These are phyloP conservation scores for Scaeva pyrastri DNA, from an alignment of 2,888 invertebrate species.

Conservation along the genomic window DNA sequence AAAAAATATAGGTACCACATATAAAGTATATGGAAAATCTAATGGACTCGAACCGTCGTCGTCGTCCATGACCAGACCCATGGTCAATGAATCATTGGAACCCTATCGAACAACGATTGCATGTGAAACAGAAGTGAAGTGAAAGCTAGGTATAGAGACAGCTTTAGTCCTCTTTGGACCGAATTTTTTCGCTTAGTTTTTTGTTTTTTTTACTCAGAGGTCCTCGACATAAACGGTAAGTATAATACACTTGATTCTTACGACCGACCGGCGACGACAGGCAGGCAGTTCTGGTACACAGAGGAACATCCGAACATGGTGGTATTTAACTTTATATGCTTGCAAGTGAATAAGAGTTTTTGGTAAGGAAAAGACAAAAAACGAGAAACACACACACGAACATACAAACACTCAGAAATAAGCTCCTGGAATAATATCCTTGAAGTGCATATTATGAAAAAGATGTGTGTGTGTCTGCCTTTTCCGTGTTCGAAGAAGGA, in stretches of 20 bases:
- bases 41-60: slow-evolving; percentile 64
- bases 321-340: neutral
- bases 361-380: slow-evolving; percentile 26
- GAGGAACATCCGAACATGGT: too few species aligned
- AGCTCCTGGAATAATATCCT: slow-evolving; percentile 56
- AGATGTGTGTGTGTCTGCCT: slow-evolving; percentile 68
- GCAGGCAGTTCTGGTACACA: neutral
- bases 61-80: slow-evolving; percentile 63
- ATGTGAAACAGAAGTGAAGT: slow-evolving; percentile 57
- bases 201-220: slow-evolving; percentile 5
- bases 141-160: slow-evolving; percentile 34
- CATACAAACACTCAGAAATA: too few species aligned
- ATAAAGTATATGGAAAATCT: slow-evolving; percentile 15
- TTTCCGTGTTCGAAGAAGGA: slow-evolving; percentile 32
- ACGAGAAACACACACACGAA: too few species aligned
- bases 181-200: slow-evolving; percentile 17
- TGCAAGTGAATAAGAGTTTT: slow-evolving; percentile 47
- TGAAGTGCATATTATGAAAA: slow-evolving; percentile 58
- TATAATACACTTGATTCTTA: slow-evolving; percentile 59
- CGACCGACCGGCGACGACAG: slow-evolving; percentile 13
- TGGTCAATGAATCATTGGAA: slow-evolving; percentile 74
- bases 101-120: slow-evolving; percentile 67
- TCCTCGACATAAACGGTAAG: slow-evolving; percentile 64
- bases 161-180: neutral
- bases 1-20: neutral